phyloP scores from a whole-genome alignment of 2,797 vertebrate genomes.

The Sebastes vulpes region DNA sequence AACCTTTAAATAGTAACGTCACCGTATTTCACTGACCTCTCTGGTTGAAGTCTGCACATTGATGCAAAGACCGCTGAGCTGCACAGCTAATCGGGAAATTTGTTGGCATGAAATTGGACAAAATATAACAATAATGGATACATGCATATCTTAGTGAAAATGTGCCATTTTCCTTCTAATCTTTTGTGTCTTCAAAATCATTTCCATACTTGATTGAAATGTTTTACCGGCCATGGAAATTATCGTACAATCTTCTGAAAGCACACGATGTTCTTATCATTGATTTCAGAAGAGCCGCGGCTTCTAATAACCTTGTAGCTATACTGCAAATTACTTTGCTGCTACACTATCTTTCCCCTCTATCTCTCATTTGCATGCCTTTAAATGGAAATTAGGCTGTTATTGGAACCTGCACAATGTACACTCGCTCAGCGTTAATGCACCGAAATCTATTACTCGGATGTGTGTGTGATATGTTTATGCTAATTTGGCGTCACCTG shows the following conservation, averaged over 20 bases:
- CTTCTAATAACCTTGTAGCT: conserved; percentile 45
- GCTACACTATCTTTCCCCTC: not conserved
- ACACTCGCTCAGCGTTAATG: conserved; percentile 5
- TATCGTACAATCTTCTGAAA: not conserved
- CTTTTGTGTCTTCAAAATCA: not conserved
- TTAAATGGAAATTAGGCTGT: conserved; percentile 56
- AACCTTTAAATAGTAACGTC: no score
- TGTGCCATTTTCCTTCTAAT: not conserved
- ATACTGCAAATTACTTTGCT: conserved; percentile 18
- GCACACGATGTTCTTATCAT: not conserved
- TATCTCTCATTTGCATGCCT: conserved; percentile 47
- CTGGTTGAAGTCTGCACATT: not conserved
- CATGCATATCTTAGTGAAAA: not conserved
- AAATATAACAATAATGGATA: not conserved
- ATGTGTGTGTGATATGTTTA: conserved; percentile 50
- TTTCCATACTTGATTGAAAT: not conserved
- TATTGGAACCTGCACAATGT: conserved; percentile 11
- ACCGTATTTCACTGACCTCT: no score
- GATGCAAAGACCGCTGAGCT: not conserved
- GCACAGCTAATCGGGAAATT: not conserved
- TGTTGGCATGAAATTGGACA: not conserved
- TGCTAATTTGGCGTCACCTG: conserved; percentile 52
- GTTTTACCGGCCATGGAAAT: not conserved
- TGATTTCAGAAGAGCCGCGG: conserved; percentile 4
- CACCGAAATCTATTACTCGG: conserved; percentile 51